Evolutionary conservation across 1,140 invertebrate genomes (phyloP).

Genomic region (Psix sp.): DNA sequence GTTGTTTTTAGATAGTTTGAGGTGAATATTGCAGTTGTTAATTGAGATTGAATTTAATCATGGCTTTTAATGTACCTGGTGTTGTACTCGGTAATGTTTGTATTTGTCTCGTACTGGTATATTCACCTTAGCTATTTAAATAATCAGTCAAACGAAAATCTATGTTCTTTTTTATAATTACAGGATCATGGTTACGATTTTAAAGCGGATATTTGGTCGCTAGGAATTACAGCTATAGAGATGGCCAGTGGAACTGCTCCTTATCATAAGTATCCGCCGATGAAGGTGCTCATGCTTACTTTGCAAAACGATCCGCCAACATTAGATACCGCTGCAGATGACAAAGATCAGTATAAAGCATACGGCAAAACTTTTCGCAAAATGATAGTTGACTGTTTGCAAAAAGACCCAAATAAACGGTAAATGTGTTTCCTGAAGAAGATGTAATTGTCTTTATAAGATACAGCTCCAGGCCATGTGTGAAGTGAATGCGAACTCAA

Average conservation of each 20-base stretch:
- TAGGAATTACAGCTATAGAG: slow-evolving; percentile 99
- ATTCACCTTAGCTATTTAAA: no score
- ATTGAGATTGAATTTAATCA: no score
- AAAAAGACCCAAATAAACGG: slow-evolving; percentile 95
- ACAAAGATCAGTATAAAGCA: slow-evolving; percentile 98
- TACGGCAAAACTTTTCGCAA: slow-evolving; percentile 98
- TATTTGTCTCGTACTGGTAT: no score
- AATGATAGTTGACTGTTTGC: slow-evolving; percentile 95
- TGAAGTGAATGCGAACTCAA: no score
- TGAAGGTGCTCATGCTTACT: slow-evolving; percentile 99
- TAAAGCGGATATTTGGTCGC: slow-evolving; percentile 99
- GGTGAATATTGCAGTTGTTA: no score
- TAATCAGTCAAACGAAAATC: no score
- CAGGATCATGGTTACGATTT: slow-evolving; percentile 98
- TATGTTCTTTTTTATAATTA: no score
- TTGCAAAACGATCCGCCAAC: slow-evolving; percentile 98
- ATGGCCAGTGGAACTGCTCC: slow-evolving; percentile 99
- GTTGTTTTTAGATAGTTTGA: no score
- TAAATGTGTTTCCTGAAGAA: slow-evolving; percentile 57
- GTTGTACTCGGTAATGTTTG: no score
- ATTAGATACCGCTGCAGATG: slow-evolving; percentile 95
- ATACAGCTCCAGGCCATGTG: no score
- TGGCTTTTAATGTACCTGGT: no score
- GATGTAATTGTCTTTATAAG: no score
- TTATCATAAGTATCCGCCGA: slow-evolving; percentile 99